Percentiles rank a stretch among this genome's conserved stretches.
Evolutionary conservation across 2,113 vertebrate species (phyloP).

Genomic region (Hippopotamus amphibius): DNA sequence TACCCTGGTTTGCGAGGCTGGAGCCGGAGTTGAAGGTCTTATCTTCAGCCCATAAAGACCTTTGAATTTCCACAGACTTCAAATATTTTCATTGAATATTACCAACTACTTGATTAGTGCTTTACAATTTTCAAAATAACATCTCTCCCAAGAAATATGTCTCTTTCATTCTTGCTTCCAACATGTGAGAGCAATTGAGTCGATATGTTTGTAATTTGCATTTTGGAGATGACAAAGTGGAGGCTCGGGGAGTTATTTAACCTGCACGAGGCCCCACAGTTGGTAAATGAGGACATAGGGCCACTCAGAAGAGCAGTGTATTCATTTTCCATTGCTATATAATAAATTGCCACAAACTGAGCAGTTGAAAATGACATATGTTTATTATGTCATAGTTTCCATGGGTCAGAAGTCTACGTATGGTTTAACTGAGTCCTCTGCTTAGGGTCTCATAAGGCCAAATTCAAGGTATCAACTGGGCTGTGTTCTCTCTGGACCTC

Average conservation of each 20-base stretch:
- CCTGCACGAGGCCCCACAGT: not conserved
- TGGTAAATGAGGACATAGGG: not conserved
- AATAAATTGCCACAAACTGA: not conserved
- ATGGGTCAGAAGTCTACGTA: not conserved
- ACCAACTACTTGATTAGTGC: not conserved
- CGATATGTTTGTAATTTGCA: not conserved
- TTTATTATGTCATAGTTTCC: not conserved
- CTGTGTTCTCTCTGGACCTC: not conserved
- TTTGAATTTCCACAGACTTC: not conserved
- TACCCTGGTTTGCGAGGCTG: not conserved
- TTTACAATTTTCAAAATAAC: constrained; percentile 12
- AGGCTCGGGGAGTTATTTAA: not conserved
- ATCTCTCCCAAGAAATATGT: not conserved
- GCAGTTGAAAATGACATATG: not conserved
- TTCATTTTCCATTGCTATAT: not conserved
- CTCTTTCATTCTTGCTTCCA: not conserved
- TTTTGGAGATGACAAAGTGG: not conserved
- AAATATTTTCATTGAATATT: not conserved
- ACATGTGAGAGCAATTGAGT: not conserved
- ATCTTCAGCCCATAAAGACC: not conserved
- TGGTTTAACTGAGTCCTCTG: not conserved
- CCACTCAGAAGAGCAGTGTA: not conserved
- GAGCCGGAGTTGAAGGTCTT: not conserved
- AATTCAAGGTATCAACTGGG: not conserved
- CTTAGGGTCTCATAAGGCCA: not conserved